Evolutionary conservation across 2,888 invertebrate species (phyloP).

Genomic region (Zootermopsis nevadensis): DNA sequence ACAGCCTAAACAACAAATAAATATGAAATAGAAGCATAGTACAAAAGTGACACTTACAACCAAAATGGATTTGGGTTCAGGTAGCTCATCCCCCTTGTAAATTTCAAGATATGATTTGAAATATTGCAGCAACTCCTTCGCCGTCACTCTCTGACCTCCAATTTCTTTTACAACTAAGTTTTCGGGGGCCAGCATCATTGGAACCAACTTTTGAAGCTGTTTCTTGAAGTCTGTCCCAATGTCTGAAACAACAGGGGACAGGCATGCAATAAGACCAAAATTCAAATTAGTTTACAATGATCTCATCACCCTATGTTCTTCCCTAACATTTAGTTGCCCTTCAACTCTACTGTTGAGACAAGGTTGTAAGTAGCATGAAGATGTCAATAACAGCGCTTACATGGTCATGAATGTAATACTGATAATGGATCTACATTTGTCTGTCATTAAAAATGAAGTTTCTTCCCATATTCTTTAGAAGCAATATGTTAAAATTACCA

Average conservation of each 20-base stretch:
- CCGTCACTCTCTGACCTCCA: constrained; percentile 87
- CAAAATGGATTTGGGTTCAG: constrained; percentile 99
- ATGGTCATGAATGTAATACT: too few relatives aligned
- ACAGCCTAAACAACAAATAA: background rate
- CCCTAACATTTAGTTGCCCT: too few relatives aligned
- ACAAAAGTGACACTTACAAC: constrained; percentile 74
- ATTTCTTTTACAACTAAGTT: constrained; percentile 96
- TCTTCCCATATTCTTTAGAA: too few relatives aligned
- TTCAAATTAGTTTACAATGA: too few relatives aligned
- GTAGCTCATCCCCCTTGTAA: constrained; percentile 96
- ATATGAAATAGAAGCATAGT: background rate
- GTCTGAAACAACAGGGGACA: constrained; percentile 68
- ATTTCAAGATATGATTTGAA: constrained; percentile 98
- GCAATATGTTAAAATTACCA: too few relatives aligned
- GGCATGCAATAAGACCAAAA: background rate
- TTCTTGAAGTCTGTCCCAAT: constrained; percentile 94
- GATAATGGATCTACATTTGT: too few relatives aligned
- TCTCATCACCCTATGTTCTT: too few relatives aligned
- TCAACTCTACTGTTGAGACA: too few relatives aligned
- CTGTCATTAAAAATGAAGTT: too few relatives aligned
- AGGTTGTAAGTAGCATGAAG: too few relatives aligned
- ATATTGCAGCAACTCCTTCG: constrained; percentile 95
- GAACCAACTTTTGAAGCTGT: constrained; percentile 86
- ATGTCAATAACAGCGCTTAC: too few relatives aligned
- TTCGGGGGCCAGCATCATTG: constrained; percentile 88